A percentile compares a stretch with the other conserved stretches of the same genome.
Conservation (phyloP, 1,140 invertebrate species). For the Nebria ingens region DNA sequence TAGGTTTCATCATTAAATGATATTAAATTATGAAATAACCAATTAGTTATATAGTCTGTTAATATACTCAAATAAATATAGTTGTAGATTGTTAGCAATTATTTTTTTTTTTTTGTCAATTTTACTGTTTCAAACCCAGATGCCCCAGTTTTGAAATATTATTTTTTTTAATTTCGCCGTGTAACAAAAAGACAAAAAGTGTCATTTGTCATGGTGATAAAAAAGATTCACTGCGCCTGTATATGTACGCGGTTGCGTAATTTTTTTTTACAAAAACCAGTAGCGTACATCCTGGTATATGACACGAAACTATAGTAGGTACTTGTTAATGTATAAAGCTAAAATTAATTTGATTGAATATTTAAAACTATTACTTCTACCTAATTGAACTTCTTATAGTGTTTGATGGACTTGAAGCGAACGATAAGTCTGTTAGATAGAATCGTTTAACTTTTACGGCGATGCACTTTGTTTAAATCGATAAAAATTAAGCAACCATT, state of each 20-base stretch:
- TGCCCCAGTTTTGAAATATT: neutral
- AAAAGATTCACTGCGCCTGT: neutral
- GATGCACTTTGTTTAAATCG: neutral
- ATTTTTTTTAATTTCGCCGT: neutral
- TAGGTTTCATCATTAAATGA: too few species aligned
- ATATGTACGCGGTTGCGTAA: neutral
- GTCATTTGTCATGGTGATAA: constrained; percentile 4
- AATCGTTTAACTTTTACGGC: neutral
- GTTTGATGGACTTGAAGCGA: too few species aligned
- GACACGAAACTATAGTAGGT: too few species aligned
- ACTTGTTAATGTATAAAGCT: too few species aligned
- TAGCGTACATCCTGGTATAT: too few species aligned
- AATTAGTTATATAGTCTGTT: too few species aligned
- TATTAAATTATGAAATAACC: too few species aligned
- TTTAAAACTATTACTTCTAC: too few species aligned
- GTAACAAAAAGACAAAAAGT: constrained; percentile 4
- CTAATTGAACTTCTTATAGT: too few species aligned
- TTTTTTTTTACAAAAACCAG: neutral
- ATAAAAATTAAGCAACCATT: neutral
- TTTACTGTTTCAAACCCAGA: constrained; percentile 1
- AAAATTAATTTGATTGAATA: too few species aligned
- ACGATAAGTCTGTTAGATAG: too few species aligned
- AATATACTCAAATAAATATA: too few species aligned
- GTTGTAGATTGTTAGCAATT: neutral
- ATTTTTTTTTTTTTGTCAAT: neutral